Percentiles rank a stretch among this genome's conserved stretches.
Evolutionary conservation across 2,113 vertebrate genomes (phyloP).

Genomic region (Xenopus tropicalis): UCB_Xtro_10.0 CM004443.2:81661501-81662000

Average conservation of each 20-base stretch:
- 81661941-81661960: slow-evolving; percentile 88
- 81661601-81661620: too few relatives aligned
- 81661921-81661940: slow-evolving; percentile 84
- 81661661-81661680: too few relatives aligned
- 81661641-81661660: too few relatives aligned
- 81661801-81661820: slow-evolving; percentile 92
- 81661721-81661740: too few relatives aligned
- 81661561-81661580: too few relatives aligned
- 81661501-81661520: slow-evolving; percentile 98
- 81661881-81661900: slow-evolving; percentile 78
- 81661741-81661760: too few relatives aligned
- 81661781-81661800: slow-evolving; percentile 83
- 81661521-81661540: slow-evolving; percentile 65
- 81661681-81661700: too few relatives aligned
- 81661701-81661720: too few relatives aligned
- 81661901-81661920: slow-evolving; percentile 79
- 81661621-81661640: too few relatives aligned
- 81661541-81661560: too few relatives aligned
- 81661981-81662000: slow-evolving; percentile 81
- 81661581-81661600: too few relatives aligned
- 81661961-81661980: slow-evolving; percentile 89
- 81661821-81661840: slow-evolving; percentile 85
- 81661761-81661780: too few relatives aligned
- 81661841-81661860: slow-evolving; percentile 81
- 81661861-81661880: slow-evolving; percentile 85